phyloP scores from a whole-genome alignment of 2,113 vertebrate genomes.

The Prunella fulvescens region DNA sequence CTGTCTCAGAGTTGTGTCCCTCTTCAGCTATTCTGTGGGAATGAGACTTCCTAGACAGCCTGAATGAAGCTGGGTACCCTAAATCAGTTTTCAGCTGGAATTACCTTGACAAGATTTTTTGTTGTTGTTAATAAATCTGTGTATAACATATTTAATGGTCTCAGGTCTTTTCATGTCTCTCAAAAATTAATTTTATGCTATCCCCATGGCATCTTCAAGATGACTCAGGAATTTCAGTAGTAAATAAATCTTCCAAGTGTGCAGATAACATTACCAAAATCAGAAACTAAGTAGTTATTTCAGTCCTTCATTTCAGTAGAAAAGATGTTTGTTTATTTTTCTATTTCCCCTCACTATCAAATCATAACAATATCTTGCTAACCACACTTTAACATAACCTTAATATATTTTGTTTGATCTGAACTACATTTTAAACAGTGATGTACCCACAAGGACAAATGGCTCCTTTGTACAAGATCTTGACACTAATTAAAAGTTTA shows the following conservation, averaged over 20 bases:
- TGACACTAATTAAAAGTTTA: background rate
- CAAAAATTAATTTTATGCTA: background rate
- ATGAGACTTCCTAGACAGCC: background rate
- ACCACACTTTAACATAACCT: background rate
- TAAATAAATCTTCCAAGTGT: background rate
- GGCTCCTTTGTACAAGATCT: background rate
- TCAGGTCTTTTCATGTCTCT: background rate
- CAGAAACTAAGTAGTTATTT: background rate
- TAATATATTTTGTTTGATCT: background rate
- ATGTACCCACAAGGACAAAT: background rate
- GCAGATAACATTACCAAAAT: background rate
- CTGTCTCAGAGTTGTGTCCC: background rate
- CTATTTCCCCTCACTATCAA: background rate
- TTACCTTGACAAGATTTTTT: background rate
- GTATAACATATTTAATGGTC: background rate
- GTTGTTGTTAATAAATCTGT: background rate
- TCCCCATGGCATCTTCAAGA: background rate
- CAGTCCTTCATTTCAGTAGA: background rate
- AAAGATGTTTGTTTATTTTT: background rate
- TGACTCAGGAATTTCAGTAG: background rate
- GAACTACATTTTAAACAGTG: background rate
- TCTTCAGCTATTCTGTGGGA: background rate
- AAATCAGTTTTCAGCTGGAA: background rate
- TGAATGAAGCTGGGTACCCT: background rate
- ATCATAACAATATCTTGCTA: background rate